Percentiles rank a stretch among this genome's conserved stretches.
These are phyloP conservation scores for Azorinus chamasolen DNA, from an alignment of 2,888 invertebrate species.

Conservation along the genomic window DNA sequence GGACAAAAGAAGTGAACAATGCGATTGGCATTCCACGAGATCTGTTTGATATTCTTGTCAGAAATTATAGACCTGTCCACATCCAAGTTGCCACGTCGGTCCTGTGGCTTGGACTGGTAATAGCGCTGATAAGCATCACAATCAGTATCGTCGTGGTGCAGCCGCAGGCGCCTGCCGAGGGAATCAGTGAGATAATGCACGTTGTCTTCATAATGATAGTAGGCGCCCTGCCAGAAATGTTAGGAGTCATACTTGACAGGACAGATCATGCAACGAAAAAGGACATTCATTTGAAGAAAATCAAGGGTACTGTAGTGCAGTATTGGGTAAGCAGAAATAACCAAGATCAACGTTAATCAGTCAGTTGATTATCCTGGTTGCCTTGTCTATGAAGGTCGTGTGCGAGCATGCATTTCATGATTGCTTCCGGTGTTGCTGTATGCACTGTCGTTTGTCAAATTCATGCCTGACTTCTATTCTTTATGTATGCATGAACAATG, in stretches of 20 bases:
- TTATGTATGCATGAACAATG: too few species aligned
- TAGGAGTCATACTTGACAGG: slow-evolving; percentile 39
- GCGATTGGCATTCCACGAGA: slow-evolving; percentile 21
- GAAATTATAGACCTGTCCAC: too few species aligned
- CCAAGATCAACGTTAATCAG: too few species aligned
- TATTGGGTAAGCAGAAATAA: not conserved
- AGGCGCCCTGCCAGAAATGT: slow-evolving; percentile 39
- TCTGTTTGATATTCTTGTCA: not conserved
- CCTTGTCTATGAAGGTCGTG: too few species aligned
- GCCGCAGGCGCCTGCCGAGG: slow-evolving; percentile 9
- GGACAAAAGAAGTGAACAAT: slow-evolving; percentile 19
- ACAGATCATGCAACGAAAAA: slow-evolving; percentile 27
- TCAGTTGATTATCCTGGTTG: too few species aligned
- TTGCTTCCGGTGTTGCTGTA: too few species aligned
- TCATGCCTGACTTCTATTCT: too few species aligned
- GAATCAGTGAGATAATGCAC: slow-evolving; percentile 50
- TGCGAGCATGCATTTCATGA: too few species aligned
- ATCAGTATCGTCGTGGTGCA: slow-evolving; percentile 6
- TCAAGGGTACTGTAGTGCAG: slow-evolving; percentile 8
- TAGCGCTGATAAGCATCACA: slow-evolving; percentile 6
- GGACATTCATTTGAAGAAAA: slow-evolving; percentile 28
- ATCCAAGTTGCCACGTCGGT: slow-evolving; percentile 6
- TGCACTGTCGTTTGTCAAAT: too few species aligned
- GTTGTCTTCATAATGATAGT: slow-evolving; percentile 48
- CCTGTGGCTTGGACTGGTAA: slow-evolving; percentile 21